A percentile compares a stretch with the other conserved stretches of the same genome.
Conservation (phyloP, 2,797 vertebrate genomes). For the Emydoidea blandingii region DNA sequence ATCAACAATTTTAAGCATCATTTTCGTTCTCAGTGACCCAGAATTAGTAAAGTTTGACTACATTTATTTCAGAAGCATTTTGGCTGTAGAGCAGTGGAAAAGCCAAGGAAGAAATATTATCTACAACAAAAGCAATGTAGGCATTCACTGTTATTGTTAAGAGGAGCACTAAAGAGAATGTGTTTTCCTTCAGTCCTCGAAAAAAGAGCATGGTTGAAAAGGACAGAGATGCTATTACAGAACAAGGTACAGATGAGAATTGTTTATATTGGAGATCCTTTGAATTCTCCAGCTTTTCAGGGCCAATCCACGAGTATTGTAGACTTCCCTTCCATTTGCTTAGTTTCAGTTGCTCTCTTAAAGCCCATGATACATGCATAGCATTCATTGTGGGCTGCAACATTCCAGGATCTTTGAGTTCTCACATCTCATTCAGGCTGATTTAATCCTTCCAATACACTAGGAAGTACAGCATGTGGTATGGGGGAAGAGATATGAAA, state of each 20-base stretch:
- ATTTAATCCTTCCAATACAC: neutral
- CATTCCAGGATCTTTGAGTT: slow-evolving; percentile 27
- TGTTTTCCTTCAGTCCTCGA: slow-evolving; percentile 9
- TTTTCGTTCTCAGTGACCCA: too few relatives aligned
- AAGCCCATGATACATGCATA: slow-evolving; percentile 22
- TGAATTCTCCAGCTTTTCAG: neutral
- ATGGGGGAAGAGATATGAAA: neutral
- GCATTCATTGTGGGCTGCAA: neutral
- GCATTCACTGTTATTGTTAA: neutral
- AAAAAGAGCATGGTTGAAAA: neutral
- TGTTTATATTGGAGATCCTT: neutral
- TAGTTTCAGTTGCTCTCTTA: neutral
- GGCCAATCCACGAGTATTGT: neutral
- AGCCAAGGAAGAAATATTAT: neutral
- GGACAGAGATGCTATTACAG: neutral
- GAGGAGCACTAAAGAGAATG: neutral
- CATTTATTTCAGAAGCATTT: too few relatives aligned
- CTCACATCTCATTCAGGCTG: neutral
- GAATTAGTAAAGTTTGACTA: too few relatives aligned
- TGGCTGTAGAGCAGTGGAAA: too few relatives aligned
- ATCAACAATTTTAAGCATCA: too few relatives aligned
- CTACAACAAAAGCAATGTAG: neutral
- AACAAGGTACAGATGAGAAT: neutral
- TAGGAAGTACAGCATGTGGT: neutral
- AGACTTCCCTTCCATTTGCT: neutral